Evolutionary conservation across 2,888 invertebrate genomes (phyloP).

Genomic region (Pachliopta kotzebuea): DNA sequence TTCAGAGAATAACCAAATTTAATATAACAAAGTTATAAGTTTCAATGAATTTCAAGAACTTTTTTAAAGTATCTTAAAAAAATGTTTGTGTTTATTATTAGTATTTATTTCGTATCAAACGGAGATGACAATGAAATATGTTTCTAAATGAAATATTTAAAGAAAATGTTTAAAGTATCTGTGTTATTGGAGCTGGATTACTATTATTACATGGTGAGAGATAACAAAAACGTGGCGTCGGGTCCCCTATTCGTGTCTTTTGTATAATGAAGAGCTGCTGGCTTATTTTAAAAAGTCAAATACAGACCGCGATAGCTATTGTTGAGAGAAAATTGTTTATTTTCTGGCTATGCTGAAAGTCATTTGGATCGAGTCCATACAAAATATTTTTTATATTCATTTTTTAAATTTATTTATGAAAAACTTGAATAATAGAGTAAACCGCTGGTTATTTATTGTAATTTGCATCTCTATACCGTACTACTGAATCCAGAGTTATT

Average conservation of each 20-base stretch:
- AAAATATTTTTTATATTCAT: constrained; percentile 14
- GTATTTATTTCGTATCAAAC: no score
- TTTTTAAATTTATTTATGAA: constrained; percentile 6
- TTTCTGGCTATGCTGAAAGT: constrained; percentile 19
- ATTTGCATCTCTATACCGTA: no score
- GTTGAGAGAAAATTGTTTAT: constrained; percentile 23
- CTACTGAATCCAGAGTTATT: no score
- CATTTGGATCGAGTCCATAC: constrained; percentile 20
- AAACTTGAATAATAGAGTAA: neutral
- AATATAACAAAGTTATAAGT: no score
- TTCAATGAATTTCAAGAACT: no score
- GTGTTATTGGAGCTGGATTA: no score
- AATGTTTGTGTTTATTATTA: no score
- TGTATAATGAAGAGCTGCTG: constrained; percentile 18
- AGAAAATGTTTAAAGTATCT: no score
- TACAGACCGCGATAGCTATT: constrained; percentile 22
- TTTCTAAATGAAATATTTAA: no score
- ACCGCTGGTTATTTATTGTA: neutral
- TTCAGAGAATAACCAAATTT: no score
- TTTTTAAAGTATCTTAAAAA: no score
- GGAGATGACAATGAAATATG: no score
- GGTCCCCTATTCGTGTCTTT: constrained; percentile 6
- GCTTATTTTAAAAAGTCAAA: constrained; percentile 24
- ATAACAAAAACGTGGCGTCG: neutral
- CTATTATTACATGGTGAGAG: neutral